Base-by-base conservation (phyloP, 2,113 vertebrate genomes). In the Amazona vittata region DNA sequence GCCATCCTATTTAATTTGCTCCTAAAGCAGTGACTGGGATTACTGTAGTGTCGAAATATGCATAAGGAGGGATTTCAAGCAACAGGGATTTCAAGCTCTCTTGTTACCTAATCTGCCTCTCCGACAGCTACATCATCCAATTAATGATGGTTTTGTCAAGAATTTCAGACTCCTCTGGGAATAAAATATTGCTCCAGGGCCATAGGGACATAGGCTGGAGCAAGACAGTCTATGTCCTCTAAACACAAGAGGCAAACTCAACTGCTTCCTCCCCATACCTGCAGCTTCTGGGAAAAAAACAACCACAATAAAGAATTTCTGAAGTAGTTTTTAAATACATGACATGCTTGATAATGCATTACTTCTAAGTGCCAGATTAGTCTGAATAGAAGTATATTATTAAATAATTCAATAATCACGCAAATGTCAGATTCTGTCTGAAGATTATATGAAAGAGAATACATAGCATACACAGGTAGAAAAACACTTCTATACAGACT, bases 381-480 rank as follows among this genome's bases (percentile, higher is more conserved):
- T 62, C 59, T 77, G 85, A 90, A 80, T 28, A 86, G 50, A 85
- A 70, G 4, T 52, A 39, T 76, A n/a, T 53, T 94, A 80, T 74
- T 94, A 91, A 95, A 94, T 95, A 94, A 93, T 94, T 88, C 75
- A 96, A 15, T 67, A 83, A 65, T 77, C 43, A 77, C n/a, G 79
- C 33, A 31, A 84, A 91, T 94, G 86, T 95, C 69, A 64, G 62
- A 84, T 89, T 94, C 77, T 82, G 29, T 82, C 68, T 75, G 73
- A 75, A 76, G 46, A 47, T 39, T 68, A 3, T 59, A 47, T 75
- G 80, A 91, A 95, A 91, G 60, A 70, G 64, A 93, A 63, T 67
- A 63, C 16, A 26, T 6, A 46, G 64, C 0, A 0, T 60, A 75
- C 89, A 57, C 43, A 89, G 68, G 21, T 26, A 81, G 59, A 57